Evolutionary conservation across 2,797 vertebrate genomes (phyloP).

Genomic region (Tokudaia tokunoshimensis): DNA sequence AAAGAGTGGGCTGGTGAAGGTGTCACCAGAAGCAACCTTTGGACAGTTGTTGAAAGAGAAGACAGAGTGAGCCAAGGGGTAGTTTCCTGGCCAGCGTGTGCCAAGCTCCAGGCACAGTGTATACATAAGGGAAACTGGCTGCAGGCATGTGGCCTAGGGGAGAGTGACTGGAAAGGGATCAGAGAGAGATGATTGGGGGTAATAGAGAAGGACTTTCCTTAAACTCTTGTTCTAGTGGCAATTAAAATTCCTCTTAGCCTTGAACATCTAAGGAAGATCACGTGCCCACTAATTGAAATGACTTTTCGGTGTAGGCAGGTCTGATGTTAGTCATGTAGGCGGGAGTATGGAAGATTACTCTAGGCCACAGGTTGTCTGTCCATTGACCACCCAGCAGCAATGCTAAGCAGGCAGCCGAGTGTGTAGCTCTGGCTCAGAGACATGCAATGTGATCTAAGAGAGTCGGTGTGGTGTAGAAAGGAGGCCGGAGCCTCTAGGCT

Average conservation of each 20-base stretch:
- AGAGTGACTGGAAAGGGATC: not conserved
- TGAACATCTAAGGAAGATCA: not conserved
- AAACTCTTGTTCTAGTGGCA: not conserved
- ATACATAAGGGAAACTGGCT: not conserved
- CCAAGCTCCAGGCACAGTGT: not conserved
- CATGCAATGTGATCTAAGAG: not conserved
- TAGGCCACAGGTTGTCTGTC: not conserved
- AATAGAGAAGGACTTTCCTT: not conserved
- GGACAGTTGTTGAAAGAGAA: not conserved
- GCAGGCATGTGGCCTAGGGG: not conserved
- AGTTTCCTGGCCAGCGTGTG: not conserved
- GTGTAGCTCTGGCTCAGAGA: not conserved
- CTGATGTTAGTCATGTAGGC: not conserved
- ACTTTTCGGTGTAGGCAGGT: not conserved
- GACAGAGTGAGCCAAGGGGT: not conserved
- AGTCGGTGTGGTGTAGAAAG: not conserved
- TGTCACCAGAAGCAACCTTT: not conserved
- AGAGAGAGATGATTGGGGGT: not conserved
- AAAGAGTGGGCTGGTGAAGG: not conserved
- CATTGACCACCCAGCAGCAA: not conserved
- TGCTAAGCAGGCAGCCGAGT: not conserved
- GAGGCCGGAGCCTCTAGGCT: not conserved
- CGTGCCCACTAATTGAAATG: not conserved
- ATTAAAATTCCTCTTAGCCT: not conserved
- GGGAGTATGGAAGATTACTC: not conserved